Base-by-base conservation (phyloP, 2,888 invertebrate species). In the Bembecia ichneumoniformis region DNA sequence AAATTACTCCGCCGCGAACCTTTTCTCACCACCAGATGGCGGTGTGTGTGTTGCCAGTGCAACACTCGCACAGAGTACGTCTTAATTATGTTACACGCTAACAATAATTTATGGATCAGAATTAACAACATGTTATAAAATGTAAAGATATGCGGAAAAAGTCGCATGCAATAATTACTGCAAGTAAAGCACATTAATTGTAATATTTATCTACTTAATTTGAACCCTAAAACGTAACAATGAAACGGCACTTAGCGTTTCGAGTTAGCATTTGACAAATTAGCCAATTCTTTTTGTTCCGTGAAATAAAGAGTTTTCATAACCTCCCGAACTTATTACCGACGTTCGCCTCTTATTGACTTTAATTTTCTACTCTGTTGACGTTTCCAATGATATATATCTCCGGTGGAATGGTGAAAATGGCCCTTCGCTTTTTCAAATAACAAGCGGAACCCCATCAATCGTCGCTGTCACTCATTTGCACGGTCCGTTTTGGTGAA, bases 341-440 rank as follows among this genome's bases (percentile, higher is more conserved):
- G 53, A 60, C 66, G 62, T 67, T 71, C 65, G 61, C 60, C 67
- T 74, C 74, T 74, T 82, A 83, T 82, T 84, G 81, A 83, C 81
- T 84, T 84, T 84, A 84, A 86, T 84, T 84, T 86, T 84, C 82
- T 82, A 73, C 79, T 70, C 72, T 84, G 79, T 84, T 84, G 82
- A 83, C 86, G 79, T 80, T 77, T 70, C 74, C 76, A 76, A 76
- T 84, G 82, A 87, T 83, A 80, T 82, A 83, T 84, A 79, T 71
- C 77, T 79, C 62, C 63, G 59, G 66, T 60, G 64, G 73, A 77
- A 77, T 71, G 72, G 79, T 68, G 74, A 66, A 74, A 86, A 83
- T 82, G 78, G 78, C 73, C 77, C 71, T 77, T 67, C 75, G 82
- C 83, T 84, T 86, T 83, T 86, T 84, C 84, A 87, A 84, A 87